Percentiles rank a stretch among this genome's conserved stretches.
Evolutionary conservation across 2,888 invertebrate species (phyloP).

Genomic region (Pegoplata infirma): DNA sequence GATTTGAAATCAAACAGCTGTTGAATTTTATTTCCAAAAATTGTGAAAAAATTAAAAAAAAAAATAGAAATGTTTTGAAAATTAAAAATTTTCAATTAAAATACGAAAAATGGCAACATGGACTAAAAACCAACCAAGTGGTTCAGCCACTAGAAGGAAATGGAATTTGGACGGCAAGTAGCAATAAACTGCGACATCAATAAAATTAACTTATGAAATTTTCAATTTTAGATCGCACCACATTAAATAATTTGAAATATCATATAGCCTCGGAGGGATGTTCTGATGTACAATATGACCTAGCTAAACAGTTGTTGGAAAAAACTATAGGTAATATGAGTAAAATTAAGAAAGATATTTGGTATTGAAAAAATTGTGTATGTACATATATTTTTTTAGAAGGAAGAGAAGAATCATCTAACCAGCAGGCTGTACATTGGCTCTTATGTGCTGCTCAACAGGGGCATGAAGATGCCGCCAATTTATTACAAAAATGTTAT

Average conservation of each 20-base stretch:
- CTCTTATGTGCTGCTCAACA: slow-evolving; percentile 95
- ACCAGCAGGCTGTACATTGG: slow-evolving; percentile 92
- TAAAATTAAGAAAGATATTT: background rate
- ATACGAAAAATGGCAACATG: slow-evolving; percentile 75
- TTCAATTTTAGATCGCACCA: slow-evolving; percentile 73
- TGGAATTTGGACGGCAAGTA: slow-evolving; percentile 77
- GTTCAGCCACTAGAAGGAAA: slow-evolving; percentile 72
- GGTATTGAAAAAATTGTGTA: background rate
- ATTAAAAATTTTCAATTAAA: background rate
- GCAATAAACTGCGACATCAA: background rate
- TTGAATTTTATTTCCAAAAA: slow-evolving; percentile 4
- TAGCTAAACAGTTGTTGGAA: slow-evolving; percentile 90
- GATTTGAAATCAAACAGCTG: slow-evolving; percentile 37
- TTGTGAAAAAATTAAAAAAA: slow-evolving; percentile 15
- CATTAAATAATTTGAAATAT: slow-evolving; percentile 79
- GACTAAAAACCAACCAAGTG: slow-evolving; percentile 75
- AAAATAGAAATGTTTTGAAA: slow-evolving; percentile 22
- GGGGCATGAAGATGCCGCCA: slow-evolving; percentile 92
- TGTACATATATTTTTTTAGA: slow-evolving; percentile 64
- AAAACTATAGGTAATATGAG: slow-evolving; percentile 84
- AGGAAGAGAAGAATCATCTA: slow-evolving; percentile 75
- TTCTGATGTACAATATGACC: slow-evolving; percentile 91
- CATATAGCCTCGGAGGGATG: slow-evolving; percentile 93
- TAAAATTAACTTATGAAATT: background rate
- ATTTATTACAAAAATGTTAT: slow-evolving; percentile 81